Percentiles rank a stretch among this genome's conserved stretches.
Evolutionary conservation across 2,888 invertebrate species (phyloP).

Genomic region (Stratiomys singularior): DNA sequence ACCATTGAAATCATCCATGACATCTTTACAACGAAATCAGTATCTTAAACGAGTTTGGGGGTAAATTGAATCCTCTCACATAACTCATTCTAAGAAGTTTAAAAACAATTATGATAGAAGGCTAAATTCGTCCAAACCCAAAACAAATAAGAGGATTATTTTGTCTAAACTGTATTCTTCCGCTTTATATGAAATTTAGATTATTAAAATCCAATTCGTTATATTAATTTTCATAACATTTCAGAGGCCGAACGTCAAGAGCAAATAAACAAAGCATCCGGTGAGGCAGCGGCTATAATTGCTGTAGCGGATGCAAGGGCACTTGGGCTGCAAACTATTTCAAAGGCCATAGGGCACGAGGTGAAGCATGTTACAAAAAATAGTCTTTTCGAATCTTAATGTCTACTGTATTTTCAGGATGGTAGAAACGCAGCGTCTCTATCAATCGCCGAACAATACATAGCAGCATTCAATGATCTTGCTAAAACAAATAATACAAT

Average conservation of each 20-base stretch:
- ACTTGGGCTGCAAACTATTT: slow-evolving; percentile 81
- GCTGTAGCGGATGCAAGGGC: slow-evolving; percentile 94
- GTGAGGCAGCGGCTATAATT: slow-evolving; percentile 91
- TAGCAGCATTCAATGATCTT: slow-evolving; percentile 90
- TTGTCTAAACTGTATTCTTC: too few relatives aligned
- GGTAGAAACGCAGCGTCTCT: slow-evolving; percentile 92
- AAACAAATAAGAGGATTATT: too few relatives aligned
- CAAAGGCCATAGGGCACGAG: slow-evolving; percentile 67
- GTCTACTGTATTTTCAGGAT: slow-evolving; percentile 66
- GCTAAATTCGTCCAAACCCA: too few relatives aligned
- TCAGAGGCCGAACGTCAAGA: slow-evolving; percentile 93
- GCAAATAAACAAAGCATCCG: slow-evolving; percentile 92
- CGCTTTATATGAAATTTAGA: neutral
- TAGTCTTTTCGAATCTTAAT: neutral
- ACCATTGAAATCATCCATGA: too few relatives aligned
- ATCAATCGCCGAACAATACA: slow-evolving; percentile 95
- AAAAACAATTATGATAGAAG: too few relatives aligned
- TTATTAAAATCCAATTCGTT: neutral
- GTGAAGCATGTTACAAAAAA: slow-evolving; percentile 37
- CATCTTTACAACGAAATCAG: too few relatives aligned
- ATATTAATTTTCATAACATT: slow-evolving; percentile 48
- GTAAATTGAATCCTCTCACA: too few relatives aligned
- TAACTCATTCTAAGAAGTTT: too few relatives aligned
- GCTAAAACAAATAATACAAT: slow-evolving; percentile 95
- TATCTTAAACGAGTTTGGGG: too few relatives aligned